Conservation (phyloP, 2,797 vertebrate genomes). For the Sphaeramia orbicularis region DNA sequence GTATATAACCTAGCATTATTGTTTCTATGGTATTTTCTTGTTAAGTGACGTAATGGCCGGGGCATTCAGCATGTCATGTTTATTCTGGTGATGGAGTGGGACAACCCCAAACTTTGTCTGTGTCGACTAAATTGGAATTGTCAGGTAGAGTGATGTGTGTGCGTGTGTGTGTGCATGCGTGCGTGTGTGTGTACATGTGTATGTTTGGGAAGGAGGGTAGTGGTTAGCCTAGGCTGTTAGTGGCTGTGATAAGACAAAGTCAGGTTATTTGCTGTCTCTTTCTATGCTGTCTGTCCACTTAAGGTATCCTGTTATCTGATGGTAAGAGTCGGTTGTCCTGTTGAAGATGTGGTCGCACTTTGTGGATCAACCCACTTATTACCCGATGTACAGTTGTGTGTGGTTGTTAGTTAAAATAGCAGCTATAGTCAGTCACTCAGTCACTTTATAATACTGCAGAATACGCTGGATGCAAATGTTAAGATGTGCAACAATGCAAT, state of each 20-base stretch:
- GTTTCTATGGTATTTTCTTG: no score
- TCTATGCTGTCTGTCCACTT: slow-evolving; percentile 72
- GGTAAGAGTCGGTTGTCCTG: slow-evolving; percentile 6
- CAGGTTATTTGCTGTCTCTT: slow-evolving; percentile 76
- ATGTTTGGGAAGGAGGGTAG: neutral
- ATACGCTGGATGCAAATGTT: no score
- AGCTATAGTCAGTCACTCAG: no score
- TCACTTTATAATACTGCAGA: no score
- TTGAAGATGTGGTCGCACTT: no score
- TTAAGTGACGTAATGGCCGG: no score
- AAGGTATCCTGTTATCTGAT: slow-evolving; percentile 80
- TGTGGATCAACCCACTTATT: no score
- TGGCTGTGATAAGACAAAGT: slow-evolving; percentile 80
- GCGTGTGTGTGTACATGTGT: slow-evolving; percentile 19
- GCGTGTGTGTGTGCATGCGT: slow-evolving; percentile 24
- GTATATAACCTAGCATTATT: no score
- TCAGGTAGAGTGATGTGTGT: no score
- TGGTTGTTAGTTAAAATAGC: no score
- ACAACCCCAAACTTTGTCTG: slow-evolving; percentile 32
- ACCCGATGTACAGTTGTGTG: no score
- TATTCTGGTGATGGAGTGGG: slow-evolving; percentile 7
- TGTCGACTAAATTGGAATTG: slow-evolving; percentile 46
- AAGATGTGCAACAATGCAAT: no score
- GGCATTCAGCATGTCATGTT: neutral
- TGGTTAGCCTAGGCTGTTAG: slow-evolving; percentile 49